Evolutionary conservation across 2,888 invertebrate species (phyloP).

Genomic region (Luperina nickerlii): DNA sequence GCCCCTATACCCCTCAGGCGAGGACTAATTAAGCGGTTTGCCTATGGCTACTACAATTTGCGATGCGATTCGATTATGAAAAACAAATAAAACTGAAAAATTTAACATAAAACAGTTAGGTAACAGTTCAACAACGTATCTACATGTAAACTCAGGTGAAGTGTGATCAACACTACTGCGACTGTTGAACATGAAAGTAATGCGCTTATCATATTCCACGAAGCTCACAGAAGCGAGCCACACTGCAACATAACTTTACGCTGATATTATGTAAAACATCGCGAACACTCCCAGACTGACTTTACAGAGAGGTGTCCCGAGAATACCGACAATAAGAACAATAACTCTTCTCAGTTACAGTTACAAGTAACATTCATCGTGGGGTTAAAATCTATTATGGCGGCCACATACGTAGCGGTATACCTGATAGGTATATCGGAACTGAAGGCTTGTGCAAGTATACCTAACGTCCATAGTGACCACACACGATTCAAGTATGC

Average conservation of each 20-base stretch:
- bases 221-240: slow-evolving; percentile 38
- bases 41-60: too few species aligned
- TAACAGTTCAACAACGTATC: slow-evolving; percentile 15
- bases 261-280: slow-evolving; percentile 56
- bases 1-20: too few species aligned
- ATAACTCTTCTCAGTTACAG: slow-evolving; percentile 46
- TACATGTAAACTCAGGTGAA: slow-evolving; percentile 2
- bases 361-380: slow-evolving; percentile 69
- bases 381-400: slow-evolving; percentile 72
- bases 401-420: too few species aligned
- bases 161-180: slow-evolving; percentile 36
- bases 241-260: slow-evolving; percentile 42
- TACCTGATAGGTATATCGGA: too few species aligned
- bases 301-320: slow-evolving; percentile 37
- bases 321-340: slow-evolving; percentile 49
- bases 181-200: slow-evolving; percentile 56
- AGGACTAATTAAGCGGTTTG: too few species aligned
- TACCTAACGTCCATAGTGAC: too few species aligned
- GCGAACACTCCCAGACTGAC: slow-evolving; percentile 35
- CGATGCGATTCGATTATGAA: slow-evolving; percentile 9
- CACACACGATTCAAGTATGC: too few species aligned
- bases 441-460: too few species aligned
- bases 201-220: slow-evolving; percentile 41
- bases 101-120: slow-evolving; percentile 11
- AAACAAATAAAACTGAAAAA: slow-evolving; percentile 3